Conservation (phyloP, 2,113 vertebrate species). For the Boulengeromyrus knoepffleri region DNA sequence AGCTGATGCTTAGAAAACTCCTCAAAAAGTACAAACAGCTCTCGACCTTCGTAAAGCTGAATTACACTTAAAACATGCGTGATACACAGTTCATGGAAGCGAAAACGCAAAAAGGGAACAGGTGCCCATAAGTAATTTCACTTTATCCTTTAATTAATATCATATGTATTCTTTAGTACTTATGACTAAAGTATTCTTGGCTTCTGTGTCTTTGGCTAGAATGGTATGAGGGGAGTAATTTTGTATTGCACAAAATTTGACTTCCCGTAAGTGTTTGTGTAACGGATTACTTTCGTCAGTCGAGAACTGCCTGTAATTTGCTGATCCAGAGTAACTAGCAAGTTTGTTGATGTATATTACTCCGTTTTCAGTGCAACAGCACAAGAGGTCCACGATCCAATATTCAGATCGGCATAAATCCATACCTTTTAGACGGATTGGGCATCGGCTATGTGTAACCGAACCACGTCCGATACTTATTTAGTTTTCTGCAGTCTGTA, state of each 20-base stretch:
- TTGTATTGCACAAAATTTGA: not conserved
- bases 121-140: not conserved
- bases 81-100: not conserved
- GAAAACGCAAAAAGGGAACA: not conserved
- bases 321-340: not conserved
- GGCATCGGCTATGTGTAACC: no score
- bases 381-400: not conserved
- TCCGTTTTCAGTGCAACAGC: not conserved
- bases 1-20: not conserved
- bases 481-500: no score
- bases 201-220: not conserved
- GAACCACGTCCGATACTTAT: no score
- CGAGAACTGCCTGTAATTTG: not conserved
- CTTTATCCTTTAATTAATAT: not conserved
- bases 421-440: no score
- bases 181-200: not conserved
- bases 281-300: not conserved
- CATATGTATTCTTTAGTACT: not conserved
- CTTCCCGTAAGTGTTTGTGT: not conserved
- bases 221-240: not conserved
- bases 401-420: no score
- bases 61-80: not conserved
- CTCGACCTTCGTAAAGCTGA: not conserved
- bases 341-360: not conserved
- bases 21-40: not conserved